phyloP scores from a whole-genome alignment of 2,113 vertebrate genomes.

The Pygoscelis antarcticus region DNA sequence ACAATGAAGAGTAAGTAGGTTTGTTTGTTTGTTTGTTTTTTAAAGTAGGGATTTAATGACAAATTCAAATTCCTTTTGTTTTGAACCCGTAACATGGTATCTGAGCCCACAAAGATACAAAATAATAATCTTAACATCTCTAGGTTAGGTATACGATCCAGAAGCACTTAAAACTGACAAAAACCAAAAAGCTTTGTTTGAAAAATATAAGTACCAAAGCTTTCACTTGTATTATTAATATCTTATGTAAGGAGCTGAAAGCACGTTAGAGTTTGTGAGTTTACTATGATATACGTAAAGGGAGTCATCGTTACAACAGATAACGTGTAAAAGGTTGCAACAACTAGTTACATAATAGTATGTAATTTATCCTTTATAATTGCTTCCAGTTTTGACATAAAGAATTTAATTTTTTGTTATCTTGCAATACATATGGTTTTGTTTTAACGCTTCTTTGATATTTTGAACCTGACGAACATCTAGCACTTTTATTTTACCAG shows the following conservation, averaged over 20 bases:
- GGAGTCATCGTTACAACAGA: background rate
- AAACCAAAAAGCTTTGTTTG: background rate
- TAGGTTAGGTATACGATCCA: background rate
- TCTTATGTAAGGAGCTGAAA: background rate
- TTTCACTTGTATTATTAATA: background rate
- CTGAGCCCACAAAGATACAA: background rate
- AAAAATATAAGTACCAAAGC: background rate
- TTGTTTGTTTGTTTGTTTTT: background rate
- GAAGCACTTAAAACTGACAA: background rate
- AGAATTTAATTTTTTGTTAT: background rate
- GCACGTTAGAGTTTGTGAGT: background rate
- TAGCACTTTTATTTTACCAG: background rate
- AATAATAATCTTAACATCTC: background rate
- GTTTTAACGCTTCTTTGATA: background rate
- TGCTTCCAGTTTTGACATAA: background rate
- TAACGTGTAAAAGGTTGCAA: background rate
- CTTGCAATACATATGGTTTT: background rate
- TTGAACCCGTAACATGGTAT: background rate
- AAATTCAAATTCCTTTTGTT: background rate
- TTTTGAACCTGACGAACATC: background rate
- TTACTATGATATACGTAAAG: background rate
- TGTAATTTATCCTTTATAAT: background rate
- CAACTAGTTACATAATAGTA: background rate
- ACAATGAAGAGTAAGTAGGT: background rate
- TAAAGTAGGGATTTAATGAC: background rate